phyloP scores from a whole-genome alignment of 2,113 vertebrate genomes.

The Mionectes macconnelli region DNA sequence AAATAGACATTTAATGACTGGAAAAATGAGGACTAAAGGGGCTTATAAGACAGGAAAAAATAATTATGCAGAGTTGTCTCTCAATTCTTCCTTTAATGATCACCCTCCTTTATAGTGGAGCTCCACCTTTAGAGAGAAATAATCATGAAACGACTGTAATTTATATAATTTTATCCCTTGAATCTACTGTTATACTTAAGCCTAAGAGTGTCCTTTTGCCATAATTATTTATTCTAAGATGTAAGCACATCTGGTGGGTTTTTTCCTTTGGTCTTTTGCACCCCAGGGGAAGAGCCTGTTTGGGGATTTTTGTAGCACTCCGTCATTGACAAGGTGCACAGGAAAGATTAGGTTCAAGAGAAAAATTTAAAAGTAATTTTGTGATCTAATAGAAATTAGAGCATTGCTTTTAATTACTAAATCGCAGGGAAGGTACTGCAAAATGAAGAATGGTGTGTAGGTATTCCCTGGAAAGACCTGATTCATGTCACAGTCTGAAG shows the following conservation, averaged over 20 bases:
- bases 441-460: neutral
- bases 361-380: neutral
- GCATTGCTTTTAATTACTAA: neutral
- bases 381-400: neutral
- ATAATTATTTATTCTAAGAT: conserved; percentile 1
- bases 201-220: neutral
- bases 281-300: neutral
- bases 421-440: neutral
- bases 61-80: neutral
- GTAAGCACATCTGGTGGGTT: neutral
- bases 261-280: conserved; percentile 7
- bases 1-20: neutral
- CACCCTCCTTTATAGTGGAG: neutral
- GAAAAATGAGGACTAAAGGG: conserved; percentile 11
- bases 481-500: neutral
- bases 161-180: conserved; percentile 20
- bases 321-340: neutral
- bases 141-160: conserved; percentile 1
- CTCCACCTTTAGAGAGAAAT: conserved; percentile 24
- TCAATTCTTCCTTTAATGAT: conserved; percentile 12
- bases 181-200: neutral
- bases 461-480: neutral
- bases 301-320: neutral
- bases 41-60: neutral
- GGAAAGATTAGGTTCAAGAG: neutral